Percentiles rank a stretch among this genome's conserved stretches.
phyloP scores from a whole-genome alignment of 53 echinoderm and acorn worm genomes.

The Echinometra lucunter region DNA sequence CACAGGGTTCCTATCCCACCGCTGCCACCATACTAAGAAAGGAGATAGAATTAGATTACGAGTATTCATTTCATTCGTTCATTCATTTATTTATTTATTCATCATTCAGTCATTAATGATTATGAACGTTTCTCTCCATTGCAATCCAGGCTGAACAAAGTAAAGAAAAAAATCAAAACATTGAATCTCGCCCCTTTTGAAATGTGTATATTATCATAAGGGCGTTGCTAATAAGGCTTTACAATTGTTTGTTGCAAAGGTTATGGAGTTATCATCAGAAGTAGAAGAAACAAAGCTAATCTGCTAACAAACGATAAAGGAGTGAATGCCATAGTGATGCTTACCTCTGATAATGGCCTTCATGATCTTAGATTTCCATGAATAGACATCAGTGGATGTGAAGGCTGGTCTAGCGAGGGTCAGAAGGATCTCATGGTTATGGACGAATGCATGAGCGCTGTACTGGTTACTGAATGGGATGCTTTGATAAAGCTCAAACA shows the following conservation, averaged over 20 bases:
- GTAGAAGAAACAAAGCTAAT: too few species aligned
- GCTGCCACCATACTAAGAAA: too few species aligned
- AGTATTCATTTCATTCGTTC: too few species aligned
- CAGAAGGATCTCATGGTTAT: conserved; percentile 46
- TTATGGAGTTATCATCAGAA: not conserved
- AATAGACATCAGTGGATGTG: conserved; percentile 44
- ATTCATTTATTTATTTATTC: too few species aligned
- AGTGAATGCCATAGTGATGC: not conserved
- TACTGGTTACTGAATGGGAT: conserved; percentile 58
- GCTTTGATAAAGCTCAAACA: conserved; percentile 59
- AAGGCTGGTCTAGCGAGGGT: conserved; percentile 58
- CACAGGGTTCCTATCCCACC: too few species aligned
- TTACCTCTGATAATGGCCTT: conserved; percentile 53
- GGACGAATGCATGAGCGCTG: conserved; percentile 62
- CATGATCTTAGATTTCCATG: conserved; percentile 63
- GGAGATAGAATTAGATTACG: too few species aligned
- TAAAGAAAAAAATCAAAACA: too few species aligned
- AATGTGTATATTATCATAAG: not conserved
- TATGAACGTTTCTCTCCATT: too few species aligned
- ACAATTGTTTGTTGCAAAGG: not conserved
- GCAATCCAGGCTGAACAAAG: too few species aligned
- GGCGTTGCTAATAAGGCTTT: not conserved
- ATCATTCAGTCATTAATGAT: too few species aligned
- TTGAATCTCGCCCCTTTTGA: not conserved
- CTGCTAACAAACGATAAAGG: too few species aligned